A percentile compares a stretch with the other conserved stretches of the same genome.
These are phyloP conservation scores for Leptopilina myrica DNA, from an alignment of 2,888 invertebrate genomes.

Conservation along the genomic window DNA sequence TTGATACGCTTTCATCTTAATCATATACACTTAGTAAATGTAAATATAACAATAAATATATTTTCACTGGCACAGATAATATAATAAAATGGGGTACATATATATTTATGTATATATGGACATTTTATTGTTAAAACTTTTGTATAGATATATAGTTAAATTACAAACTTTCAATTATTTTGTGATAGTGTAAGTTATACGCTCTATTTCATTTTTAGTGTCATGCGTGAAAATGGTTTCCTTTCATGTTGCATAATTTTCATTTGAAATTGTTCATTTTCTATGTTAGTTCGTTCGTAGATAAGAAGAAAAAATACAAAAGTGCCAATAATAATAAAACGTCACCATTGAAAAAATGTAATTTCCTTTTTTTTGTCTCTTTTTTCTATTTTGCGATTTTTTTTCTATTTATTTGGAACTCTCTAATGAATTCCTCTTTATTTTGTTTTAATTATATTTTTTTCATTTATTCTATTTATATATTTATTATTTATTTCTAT, in stretches of 20 bases:
- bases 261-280: neutral
- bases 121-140: neutral
- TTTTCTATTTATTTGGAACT: no score
- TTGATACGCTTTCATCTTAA: slow-evolving; percentile 21
- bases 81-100: neutral
- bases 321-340: no score
- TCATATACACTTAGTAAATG: slow-evolving; percentile 1
- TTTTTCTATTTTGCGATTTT: no score
- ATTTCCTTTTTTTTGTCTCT: no score
- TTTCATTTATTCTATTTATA: no score
- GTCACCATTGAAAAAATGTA: no score
- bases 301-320: neutral
- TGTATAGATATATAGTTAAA: neutral
- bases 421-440: no score
- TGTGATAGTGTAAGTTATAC: slow-evolving; percentile 5
- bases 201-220: slow-evolving; percentile 28
- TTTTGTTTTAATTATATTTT: no score
- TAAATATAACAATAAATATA: slow-evolving; percentile 30
- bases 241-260: slow-evolving; percentile 14
- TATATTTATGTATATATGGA: no score
- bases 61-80: slow-evolving; percentile 29
- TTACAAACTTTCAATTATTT: slow-evolving; percentile 18
- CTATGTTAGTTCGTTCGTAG: neutral
- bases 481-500: no score
- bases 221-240: neutral